A percentile compares a stretch with the other conserved stretches of the same genome.
Conservation (phyloP, 2,113 vertebrate genomes). For the Cairina moschata region DNA sequence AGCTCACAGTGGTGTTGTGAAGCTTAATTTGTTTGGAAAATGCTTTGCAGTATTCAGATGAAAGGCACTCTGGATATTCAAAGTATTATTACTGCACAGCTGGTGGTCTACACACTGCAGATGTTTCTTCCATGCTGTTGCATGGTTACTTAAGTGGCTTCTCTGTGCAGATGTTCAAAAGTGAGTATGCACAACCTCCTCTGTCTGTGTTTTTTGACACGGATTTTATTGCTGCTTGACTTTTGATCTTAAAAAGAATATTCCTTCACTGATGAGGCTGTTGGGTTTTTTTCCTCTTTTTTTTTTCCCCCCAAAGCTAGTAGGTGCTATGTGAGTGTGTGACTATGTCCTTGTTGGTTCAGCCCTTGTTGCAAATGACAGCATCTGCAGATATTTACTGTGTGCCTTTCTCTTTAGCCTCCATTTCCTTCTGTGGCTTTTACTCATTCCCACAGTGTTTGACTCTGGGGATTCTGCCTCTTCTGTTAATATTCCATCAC, state of each 20-base stretch:
- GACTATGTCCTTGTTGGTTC: slow-evolving; percentile 40
- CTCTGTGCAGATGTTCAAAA: slow-evolving; percentile 49
- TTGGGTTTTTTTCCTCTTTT: background rate
- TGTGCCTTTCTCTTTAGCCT: slow-evolving; percentile 64
- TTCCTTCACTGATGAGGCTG: slow-evolving; percentile 5
- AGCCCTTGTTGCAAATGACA: slow-evolving; percentile 3
- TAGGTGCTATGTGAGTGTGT: slow-evolving; percentile 38
- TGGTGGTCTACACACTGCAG: slow-evolving; percentile 37
- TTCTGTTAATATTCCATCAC: slow-evolving; percentile 52
- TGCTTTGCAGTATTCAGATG: slow-evolving; percentile 66
- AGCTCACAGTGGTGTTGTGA: slow-evolving; percentile 52
- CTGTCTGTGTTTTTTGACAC: slow-evolving; percentile 52
- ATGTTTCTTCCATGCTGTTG: slow-evolving; percentile 62
- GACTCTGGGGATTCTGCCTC: slow-evolving; percentile 16
- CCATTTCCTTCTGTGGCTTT: slow-evolving; percentile 72
- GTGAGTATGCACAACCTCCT: slow-evolving; percentile 15
- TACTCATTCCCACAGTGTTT: slow-evolving; percentile 49
- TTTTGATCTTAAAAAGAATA: slow-evolving; percentile 70
- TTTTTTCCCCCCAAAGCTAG: slow-evolving; percentile 33
- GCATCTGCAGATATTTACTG: slow-evolving; percentile 68
- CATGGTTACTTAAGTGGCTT: slow-evolving; percentile 47
- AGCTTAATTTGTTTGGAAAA: slow-evolving; percentile 69
- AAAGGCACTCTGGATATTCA: slow-evolving; percentile 61
- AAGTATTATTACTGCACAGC: slow-evolving; percentile 55
- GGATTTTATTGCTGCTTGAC: slow-evolving; percentile 64